These are phyloP conservation scores for Zosterops pallidus DNA, from an alignment of 2,113 vertebrate genomes.

Conservation along the genomic window DNA sequence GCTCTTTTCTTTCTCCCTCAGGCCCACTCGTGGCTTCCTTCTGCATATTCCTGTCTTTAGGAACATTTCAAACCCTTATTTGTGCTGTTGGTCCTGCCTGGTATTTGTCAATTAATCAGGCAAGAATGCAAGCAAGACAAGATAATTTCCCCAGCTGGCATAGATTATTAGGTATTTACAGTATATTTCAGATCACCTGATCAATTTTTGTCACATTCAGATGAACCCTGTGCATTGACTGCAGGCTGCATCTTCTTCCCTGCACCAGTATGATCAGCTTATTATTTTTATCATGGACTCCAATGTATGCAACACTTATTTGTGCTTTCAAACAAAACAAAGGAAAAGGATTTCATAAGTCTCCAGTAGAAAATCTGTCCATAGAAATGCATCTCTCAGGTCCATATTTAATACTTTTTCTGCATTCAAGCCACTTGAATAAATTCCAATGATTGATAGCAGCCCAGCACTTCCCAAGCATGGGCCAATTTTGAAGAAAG, in stretches of 20 bases:
- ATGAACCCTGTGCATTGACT: not conserved
- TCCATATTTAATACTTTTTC: not conserved
- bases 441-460: not conserved
- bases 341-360: not conserved
- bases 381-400: not conserved
- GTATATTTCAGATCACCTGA: not conserved
- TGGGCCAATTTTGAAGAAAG: not conserved
- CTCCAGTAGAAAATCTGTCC: not conserved
- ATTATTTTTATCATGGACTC: not conserved
- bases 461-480: not conserved
- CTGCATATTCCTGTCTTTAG: not conserved
- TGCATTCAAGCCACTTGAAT: not conserved
- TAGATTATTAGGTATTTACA: not conserved
- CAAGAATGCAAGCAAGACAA: not conserved
- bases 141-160: not conserved
- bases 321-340: not conserved
- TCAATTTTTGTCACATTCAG: not conserved
- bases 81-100: not conserved
- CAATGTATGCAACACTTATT: not conserved
- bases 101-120: not conserved
- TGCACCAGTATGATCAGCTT: not conserved
- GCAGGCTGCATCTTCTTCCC: not conserved
- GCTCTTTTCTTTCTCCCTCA: not conserved
- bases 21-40: not conserved
- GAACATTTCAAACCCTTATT: not conserved